Evolutionary conservation across 2,113 vertebrate genomes (phyloP).

Genomic region (Silurus glanis): DNA sequence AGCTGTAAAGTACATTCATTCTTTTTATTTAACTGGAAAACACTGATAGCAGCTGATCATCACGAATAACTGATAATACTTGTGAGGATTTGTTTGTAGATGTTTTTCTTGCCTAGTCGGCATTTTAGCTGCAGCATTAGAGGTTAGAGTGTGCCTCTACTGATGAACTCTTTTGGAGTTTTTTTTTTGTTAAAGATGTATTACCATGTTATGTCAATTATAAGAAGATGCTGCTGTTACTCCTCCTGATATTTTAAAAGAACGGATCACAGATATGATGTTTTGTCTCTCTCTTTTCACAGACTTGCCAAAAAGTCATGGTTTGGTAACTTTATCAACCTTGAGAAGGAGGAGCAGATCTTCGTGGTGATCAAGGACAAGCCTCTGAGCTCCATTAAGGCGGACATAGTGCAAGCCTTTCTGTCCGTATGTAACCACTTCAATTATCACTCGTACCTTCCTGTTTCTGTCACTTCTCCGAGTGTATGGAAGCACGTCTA

Average conservation of each 20-base stretch:
- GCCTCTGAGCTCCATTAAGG: conserved; percentile 98
- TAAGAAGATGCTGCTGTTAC: not conserved
- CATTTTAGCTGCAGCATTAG: not conserved
- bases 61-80: not conserved
- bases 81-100: not conserved
- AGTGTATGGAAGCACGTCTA: conserved; percentile 9
- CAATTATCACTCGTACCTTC: not conserved
- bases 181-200: not conserved
- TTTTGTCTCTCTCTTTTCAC: conserved; percentile 34
- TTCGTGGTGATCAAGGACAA: conserved; percentile 98
- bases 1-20: not conserved
- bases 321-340: conserved; percentile 98
- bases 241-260: not conserved
- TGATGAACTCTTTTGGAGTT: not conserved
- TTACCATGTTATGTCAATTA: not conserved
- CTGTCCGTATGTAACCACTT: conserved; percentile 82
- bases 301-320: conserved; percentile 99
- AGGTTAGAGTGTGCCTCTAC: not conserved
- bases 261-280: not conserved
- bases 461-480: not conserved
- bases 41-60: not conserved
- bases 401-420: conserved; percentile 97
- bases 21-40: not conserved
- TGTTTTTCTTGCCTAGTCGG: not conserved
- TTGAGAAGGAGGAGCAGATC: conserved; percentile 99